These are phyloP conservation scores for Zaprionus ornatus DNA, from an alignment of 1,140 invertebrate species.

Conservation along the genomic window DNA sequence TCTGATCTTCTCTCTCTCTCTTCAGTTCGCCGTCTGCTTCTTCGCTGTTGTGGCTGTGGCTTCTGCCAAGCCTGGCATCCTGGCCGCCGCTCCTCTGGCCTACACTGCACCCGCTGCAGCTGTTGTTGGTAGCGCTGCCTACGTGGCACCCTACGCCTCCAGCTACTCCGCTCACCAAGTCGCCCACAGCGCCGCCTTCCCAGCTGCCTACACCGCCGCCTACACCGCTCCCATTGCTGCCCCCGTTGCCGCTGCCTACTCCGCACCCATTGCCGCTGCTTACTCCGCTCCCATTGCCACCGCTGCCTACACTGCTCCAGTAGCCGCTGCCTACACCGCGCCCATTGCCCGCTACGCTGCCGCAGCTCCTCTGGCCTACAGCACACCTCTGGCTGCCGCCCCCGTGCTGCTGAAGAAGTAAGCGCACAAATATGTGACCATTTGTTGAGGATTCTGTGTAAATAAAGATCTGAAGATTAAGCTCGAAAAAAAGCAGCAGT, in stretches of 20 bases:
- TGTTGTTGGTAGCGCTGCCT: constrained; percentile 77
- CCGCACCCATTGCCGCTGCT: constrained; percentile 65
- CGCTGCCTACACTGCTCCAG: constrained; percentile 53
- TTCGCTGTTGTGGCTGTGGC: constrained; percentile 73
- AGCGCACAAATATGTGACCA: constrained; percentile 13
- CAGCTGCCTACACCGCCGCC: constrained; percentile 63
- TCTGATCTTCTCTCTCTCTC: neutral
- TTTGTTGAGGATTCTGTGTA: constrained; percentile 52
- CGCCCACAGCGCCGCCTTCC: constrained; percentile 67
- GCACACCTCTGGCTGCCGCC: constrained; percentile 57
- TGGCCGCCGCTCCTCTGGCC: constrained; percentile 78
- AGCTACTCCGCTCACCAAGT: constrained; percentile 62
- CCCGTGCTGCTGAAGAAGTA: constrained; percentile 72
- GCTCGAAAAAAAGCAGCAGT: constrained; percentile 9
- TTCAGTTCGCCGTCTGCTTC: constrained; percentile 75
- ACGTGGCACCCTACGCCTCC: constrained; percentile 84
- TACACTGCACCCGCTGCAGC: constrained; percentile 76
- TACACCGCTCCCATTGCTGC: constrained; percentile 47
- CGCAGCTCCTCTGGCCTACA: constrained; percentile 48
- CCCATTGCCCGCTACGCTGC: constrained; percentile 67
- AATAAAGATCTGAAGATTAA: constrained; percentile 62
- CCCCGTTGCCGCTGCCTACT: constrained; percentile 59
- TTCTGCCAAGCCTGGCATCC: constrained; percentile 66
- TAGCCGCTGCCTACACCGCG: constrained; percentile 49
- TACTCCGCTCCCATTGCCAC: constrained; percentile 47